Evolutionary conservation across 2,888 invertebrate genomes (phyloP), one percentile per base, ranked within the genome.

Genomic region (Molorchus minor): DNA sequence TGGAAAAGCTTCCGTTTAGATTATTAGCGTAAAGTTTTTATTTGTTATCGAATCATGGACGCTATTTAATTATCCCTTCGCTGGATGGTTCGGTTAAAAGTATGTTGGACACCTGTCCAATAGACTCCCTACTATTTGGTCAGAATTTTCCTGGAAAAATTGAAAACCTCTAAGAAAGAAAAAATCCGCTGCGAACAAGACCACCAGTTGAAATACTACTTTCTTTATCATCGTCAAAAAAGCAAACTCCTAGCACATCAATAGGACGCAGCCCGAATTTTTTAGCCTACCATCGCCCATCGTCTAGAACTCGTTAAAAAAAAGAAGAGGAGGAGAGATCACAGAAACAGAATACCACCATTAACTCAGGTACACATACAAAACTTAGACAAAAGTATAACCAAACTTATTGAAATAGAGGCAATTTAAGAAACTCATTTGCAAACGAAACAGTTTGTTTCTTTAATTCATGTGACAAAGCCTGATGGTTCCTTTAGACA

Each of bases 1-100:
- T 51, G 17, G 45, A 57, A 60, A 21, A 52, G 17, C 20, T 29
- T n/a, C 53, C 43, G 8, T 1, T 57, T 29, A 61, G 46, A 30
- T 21, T 61, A 2, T 19, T 53, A n/a, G 49, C 52, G 10, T 46
- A 46, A 12, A 25, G 19, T 1, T 58, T 58, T 53, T 19, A 51
- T 35, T 41, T 53, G 0, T 3, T 61, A 1, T 53, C 57, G 0
- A 19, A 8, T 13, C 61, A 58, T 54, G 20, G 57, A 29, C n/a
- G 57, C 4, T 53, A 21, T 40, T 41, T 36, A 36, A 57, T 40
- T 51, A 5, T 41, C 36, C 52, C 52, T 17, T 53, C 3, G n/a
- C 13, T 53, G 20, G 52, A 53, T 16, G 21, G 8, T 7, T 16
- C 33, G 3, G 40, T 41, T 3, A 41, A 44, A 21, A 19, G 43